Conservation (phyloP, 2,113 vertebrate genomes). For the Cettia cetti region DNA sequence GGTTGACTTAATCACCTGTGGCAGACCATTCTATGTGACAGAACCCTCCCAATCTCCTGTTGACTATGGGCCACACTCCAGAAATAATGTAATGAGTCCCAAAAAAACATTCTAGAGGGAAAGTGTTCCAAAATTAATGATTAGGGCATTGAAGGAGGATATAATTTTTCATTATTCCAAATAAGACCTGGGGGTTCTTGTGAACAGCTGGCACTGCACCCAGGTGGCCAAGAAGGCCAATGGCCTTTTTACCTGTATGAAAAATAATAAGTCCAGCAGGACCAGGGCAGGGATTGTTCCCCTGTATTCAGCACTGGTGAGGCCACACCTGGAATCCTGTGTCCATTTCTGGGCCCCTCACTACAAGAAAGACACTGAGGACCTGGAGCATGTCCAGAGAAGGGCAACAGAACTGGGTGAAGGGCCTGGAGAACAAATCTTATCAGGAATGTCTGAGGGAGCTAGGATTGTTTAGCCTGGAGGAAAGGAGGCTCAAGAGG, state of each 20-base stretch:
- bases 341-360: neutral
- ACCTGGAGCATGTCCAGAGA: accelerated
- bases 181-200: neutral
- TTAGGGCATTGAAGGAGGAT: neutral
- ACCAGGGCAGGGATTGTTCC: neutral
- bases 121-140: neutral
- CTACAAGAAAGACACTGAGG: neutral
- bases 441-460: accelerated
- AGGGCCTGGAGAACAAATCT: neutral
- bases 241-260: neutral
- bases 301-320: neutral
- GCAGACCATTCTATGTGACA: neutral
- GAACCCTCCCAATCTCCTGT: neutral
- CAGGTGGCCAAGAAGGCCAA: neutral
- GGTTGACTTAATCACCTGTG: neutral
- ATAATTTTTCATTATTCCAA: neutral
- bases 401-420: accelerated
- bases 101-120: neutral
- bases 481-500: neutral
- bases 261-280: neutral
- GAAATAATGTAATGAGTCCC: neutral
- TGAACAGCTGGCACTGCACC: neutral
- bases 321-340: neutral
- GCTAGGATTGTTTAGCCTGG: neutral
- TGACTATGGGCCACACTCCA: neutral